Conservation (phyloP, 2,797 vertebrate species). For the Taenioides sp. region DNA sequence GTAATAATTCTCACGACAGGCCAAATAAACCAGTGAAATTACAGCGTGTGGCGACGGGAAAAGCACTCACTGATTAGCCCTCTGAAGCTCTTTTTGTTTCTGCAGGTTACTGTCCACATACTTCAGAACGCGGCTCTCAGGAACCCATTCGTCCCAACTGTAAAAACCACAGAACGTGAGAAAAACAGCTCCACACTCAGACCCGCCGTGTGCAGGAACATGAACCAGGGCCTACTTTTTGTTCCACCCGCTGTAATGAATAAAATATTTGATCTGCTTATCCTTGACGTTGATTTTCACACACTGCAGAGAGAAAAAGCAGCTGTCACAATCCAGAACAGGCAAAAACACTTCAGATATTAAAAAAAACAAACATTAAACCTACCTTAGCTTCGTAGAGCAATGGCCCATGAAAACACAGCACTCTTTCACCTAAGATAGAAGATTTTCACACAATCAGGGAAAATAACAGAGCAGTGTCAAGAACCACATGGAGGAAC, state of each 20-base stretch:
- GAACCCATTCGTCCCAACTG: constrained; percentile 99
- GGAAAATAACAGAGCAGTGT: constrained; percentile 6
- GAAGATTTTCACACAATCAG: constrained; percentile 30
- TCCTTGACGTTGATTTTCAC: constrained; percentile 99
- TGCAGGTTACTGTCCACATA: constrained; percentile 99
- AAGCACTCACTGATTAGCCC: constrained; percentile 94
- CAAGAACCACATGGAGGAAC: too few relatives aligned
- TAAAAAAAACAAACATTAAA: constrained; percentile 4
- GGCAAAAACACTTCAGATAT: not conserved
- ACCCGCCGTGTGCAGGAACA: not conserved
- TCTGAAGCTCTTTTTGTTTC: constrained; percentile 99
- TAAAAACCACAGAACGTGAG: not conserved
- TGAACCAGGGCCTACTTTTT: constrained; percentile 87
- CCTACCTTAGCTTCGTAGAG: constrained; percentile 99
- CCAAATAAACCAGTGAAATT: too few relatives aligned
- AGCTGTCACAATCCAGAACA: not conserved
- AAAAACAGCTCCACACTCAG: not conserved
- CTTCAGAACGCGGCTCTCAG: constrained; percentile 98
- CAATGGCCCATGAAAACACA: constrained; percentile 99
- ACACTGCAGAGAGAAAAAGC: constrained; percentile 81
- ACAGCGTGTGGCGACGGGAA: too few relatives aligned
- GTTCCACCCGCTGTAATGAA: constrained; percentile 99
- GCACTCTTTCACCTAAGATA: constrained; percentile 93
- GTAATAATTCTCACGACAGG: too few relatives aligned
- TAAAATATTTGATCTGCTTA: constrained; percentile 99